Base-by-base conservation (phyloP, 2,113 vertebrate genomes). In the Chlorocebus sabaeus region DNA sequence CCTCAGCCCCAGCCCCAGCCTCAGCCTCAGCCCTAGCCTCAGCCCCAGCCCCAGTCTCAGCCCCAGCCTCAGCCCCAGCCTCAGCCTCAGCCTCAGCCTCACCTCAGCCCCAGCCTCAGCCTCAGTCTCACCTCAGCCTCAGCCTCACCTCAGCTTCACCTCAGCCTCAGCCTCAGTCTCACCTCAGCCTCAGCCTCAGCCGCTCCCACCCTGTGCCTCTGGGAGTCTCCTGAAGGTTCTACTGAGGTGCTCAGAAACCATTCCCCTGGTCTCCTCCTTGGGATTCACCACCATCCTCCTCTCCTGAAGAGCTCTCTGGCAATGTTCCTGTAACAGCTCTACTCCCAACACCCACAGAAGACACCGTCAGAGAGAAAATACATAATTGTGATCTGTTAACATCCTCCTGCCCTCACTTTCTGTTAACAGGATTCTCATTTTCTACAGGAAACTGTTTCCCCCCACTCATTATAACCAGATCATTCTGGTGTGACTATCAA, bases 51-150 rank as follows among this genome's bases (percentile, higher is more conserved):
- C 40, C 40, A 43, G n/a, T 5, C 1, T 6, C 43, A 43, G 43
- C 43, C 1, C 1, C 43, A 43, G 43, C 43, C 45, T 45, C 45
- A 45, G 45, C 2, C 45, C 10, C 45, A 45, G 11, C 48, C n/a
- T n/a, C n/a, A n/a, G n/a, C 0, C 45, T 48, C 45, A 8, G 64
- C 50, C 32, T 10, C 2, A 3, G 45, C 2, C 2, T 45, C 43
- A 8, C 3, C 2, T 7, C 6, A 45, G 8, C 0, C 43, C 1
- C 7, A 8, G 7, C 7, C 13, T 0, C 43, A 43, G 50, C 50
- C 50, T 0, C 14, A 52, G 14, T 4, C 14, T 1, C 50, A 52
- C 3, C 25, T 12, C 25, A 61, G 59, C 6, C 20, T 4, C 72
- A 8, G 64, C 40, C 38, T 20, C 2, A 3, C 48, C 48, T 38